Percentiles rank a stretch among this genome's conserved stretches.
Evolutionary conservation across 2,113 vertebrate genomes (phyloP).

Genomic region (Campylomormyrus tamandua): DNA sequence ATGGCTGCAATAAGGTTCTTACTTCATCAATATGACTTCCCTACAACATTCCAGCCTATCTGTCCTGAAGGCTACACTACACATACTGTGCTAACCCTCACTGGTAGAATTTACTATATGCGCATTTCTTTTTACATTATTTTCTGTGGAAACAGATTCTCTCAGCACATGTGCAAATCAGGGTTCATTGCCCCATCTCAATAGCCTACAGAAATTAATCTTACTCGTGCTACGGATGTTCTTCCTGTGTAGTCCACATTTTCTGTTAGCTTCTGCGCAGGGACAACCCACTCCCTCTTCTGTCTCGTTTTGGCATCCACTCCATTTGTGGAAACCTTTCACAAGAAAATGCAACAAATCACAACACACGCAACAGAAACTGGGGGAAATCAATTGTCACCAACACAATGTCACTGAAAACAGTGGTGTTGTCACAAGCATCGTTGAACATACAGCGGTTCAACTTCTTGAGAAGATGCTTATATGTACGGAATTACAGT

Average conservation of each 20-base stretch:
- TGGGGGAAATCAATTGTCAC: background rate
- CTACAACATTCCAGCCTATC: background rate
- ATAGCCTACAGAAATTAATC: background rate
- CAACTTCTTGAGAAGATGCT: background rate
- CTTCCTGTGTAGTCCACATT: background rate
- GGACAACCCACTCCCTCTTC: constrained; percentile 4
- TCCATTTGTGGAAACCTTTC: background rate
- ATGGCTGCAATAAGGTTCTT: background rate
- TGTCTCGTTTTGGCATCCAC: background rate
- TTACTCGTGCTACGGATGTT: background rate
- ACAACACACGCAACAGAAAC: background rate
- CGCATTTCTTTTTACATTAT: background rate
- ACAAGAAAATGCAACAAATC: background rate
- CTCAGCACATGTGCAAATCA: background rate
- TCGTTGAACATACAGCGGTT: background rate
- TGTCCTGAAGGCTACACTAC: background rate
- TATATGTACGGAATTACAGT: background rate
- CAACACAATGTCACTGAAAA: background rate
- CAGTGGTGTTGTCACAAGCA: background rate
- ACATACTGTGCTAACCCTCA: background rate
- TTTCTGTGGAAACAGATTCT: background rate
- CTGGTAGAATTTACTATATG: background rate
- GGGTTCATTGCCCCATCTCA: background rate
- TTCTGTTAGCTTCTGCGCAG: background rate
- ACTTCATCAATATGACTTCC: background rate